phyloP scores from a whole-genome alignment of 2,888 invertebrate genomes.

The Nymphalis polychloros region DNA sequence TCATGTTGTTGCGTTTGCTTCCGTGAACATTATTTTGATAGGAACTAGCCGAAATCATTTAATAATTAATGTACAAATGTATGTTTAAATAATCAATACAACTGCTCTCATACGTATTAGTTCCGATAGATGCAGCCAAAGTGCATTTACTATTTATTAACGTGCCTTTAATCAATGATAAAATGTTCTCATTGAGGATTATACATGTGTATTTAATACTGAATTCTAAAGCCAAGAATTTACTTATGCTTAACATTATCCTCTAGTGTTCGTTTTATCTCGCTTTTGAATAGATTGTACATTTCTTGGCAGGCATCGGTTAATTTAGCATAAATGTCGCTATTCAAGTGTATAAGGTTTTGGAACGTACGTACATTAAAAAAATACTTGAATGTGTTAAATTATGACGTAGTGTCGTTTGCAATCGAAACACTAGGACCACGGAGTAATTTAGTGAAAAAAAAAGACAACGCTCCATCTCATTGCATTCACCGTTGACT shows the following conservation, averaged over 20 bases:
- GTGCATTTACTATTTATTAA: slow-evolving; percentile 24
- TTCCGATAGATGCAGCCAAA: slow-evolving; percentile 17
- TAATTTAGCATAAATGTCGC: slow-evolving; percentile 19
- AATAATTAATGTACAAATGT: background rate
- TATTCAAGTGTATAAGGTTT: background rate
- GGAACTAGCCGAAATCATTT: background rate
- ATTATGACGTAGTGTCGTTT: too few species aligned
- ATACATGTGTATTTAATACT: slow-evolving; percentile 28
- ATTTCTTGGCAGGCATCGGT: slow-evolving; percentile 28
- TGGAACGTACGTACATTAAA: slow-evolving; percentile 1
- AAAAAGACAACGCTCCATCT: too few species aligned
- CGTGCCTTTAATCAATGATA: slow-evolving; percentile 25
- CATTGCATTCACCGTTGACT: too few species aligned
- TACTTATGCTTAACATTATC: slow-evolving; percentile 32
- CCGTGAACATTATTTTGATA: too few species aligned
- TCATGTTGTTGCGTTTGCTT: too few species aligned
- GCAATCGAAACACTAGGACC: too few species aligned
- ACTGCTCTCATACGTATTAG: background rate
- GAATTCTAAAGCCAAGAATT: slow-evolving; percentile 37
- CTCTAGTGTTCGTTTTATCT: slow-evolving; percentile 28
- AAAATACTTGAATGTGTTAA: background rate
- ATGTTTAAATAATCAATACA: background rate
- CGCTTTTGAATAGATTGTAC: slow-evolving; percentile 15
- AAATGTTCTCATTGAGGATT: slow-evolving; percentile 21
- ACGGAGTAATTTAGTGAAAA: too few species aligned